These are phyloP conservation scores for Paedocypris micromegethes DNA, from an alignment of 2,797 vertebrate genomes.

Conservation along the genomic window DNA sequence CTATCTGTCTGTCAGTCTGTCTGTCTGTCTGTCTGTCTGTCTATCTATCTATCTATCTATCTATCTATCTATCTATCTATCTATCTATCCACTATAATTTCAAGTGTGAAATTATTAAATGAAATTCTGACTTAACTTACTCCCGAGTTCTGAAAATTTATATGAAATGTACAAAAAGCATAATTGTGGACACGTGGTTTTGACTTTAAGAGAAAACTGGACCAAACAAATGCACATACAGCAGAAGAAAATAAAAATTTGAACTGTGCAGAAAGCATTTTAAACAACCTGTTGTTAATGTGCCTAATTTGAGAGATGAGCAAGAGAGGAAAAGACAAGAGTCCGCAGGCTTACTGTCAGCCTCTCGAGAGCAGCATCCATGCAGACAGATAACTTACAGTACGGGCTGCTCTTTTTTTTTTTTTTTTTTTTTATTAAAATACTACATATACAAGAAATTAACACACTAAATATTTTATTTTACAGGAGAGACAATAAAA, in stretches of 20 bases:
- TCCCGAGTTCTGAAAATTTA: too few species aligned
- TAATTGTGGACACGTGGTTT: too few species aligned
- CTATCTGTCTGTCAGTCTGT: too few species aligned
- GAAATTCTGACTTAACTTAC: too few species aligned
- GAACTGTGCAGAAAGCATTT: conserved; percentile 32
- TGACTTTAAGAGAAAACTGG: not conserved
- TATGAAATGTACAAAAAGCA: too few species aligned
- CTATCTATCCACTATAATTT: too few species aligned
- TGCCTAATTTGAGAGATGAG: conserved; percentile 32
- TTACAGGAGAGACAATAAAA: conserved; percentile 44
- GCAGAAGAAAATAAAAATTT: conserved; percentile 7
- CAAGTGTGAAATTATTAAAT: too few species aligned
- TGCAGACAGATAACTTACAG: conserved; percentile 42
- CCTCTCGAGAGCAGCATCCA: conserved; percentile 31
- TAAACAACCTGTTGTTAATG: conserved; percentile 28
- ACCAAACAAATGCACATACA: conserved; percentile 18
- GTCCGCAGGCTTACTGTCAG: conserved; percentile 36
- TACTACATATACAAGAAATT: conserved; percentile 29
- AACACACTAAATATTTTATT: conserved; percentile 44
- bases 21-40: too few species aligned
- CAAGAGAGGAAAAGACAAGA: conserved; percentile 25
- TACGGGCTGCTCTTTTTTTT: not conserved
- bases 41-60: too few species aligned
- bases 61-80: too few species aligned
- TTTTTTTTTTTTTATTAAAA: conserved; percentile 36